phyloP scores from a whole-genome alignment of 2,797 vertebrate species.

The Xiphophorus birchmanni region DNA sequence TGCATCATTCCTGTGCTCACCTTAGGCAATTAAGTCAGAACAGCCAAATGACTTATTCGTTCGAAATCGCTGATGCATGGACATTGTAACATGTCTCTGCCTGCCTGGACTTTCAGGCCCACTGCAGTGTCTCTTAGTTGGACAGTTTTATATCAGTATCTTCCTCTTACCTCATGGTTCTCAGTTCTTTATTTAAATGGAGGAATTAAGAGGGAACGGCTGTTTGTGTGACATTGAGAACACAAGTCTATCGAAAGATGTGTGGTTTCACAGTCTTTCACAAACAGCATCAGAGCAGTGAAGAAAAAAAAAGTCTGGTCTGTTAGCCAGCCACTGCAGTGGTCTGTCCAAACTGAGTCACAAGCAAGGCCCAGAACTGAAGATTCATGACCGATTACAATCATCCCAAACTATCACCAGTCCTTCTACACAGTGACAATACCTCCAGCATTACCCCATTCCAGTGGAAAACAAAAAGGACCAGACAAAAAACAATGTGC shows the following conservation, averaged over 20 bases:
- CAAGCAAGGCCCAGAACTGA: slow-evolving; percentile 69
- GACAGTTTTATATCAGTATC: slow-evolving; percentile 15
- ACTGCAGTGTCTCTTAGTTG: slow-evolving; percentile 74
- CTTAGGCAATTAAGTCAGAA: slow-evolving; percentile 58
- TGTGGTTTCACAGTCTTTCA: slow-evolving; percentile 36
- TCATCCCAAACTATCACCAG: slow-evolving; percentile 80
- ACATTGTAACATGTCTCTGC: slow-evolving; percentile 58
- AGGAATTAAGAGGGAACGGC: slow-evolving; percentile 31
- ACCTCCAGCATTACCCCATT: slow-evolving; percentile 93
- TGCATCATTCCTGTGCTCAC: slow-evolving; percentile 14
- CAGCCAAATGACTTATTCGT: slow-evolving; percentile 82
- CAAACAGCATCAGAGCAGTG: slow-evolving; percentile 38
- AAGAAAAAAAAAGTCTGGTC: slow-evolving; percentile 36
- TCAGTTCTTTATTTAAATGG: slow-evolving; percentile 20
- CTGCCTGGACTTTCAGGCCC: slow-evolving; percentile 70
- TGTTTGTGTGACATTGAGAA: slow-evolving; percentile 32
- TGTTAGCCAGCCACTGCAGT: slow-evolving; percentile 74
- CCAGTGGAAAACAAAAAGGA: slow-evolving; percentile 87
- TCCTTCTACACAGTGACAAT: slow-evolving; percentile 78
- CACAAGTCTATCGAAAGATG: slow-evolving; percentile 38
- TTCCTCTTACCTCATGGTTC: slow-evolving; percentile 20
- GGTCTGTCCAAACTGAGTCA: slow-evolving; percentile 68
- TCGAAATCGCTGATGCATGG: slow-evolving; percentile 67
- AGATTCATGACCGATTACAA: slow-evolving; percentile 72
- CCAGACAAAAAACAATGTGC: slow-evolving; percentile 78